Percentiles rank a stretch among this genome's conserved stretches.
Evolutionary conservation across 2,113 vertebrate species (phyloP).

Genomic region (Burhinus bistriatus): DNA sequence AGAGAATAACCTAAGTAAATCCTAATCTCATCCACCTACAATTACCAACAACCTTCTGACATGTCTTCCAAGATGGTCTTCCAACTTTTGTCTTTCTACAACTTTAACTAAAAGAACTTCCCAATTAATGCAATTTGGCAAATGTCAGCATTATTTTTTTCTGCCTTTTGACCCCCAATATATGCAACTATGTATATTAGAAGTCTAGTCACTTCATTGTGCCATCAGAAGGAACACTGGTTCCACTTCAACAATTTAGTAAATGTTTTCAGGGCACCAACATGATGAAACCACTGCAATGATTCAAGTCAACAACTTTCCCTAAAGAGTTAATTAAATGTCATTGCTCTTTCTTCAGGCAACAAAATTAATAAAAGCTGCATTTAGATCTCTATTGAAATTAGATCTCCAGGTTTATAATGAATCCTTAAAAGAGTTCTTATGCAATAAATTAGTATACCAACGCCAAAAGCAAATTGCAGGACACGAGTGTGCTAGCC

Average conservation of each 20-base stretch:
- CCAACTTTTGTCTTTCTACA: neutral
- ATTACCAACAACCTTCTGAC: neutral
- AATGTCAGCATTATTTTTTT: neutral
- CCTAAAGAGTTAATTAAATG: neutral
- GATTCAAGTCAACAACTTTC: neutral
- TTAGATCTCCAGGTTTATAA: neutral
- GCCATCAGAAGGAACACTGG: neutral
- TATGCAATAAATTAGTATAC: neutral
- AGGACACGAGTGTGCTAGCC: neutral
- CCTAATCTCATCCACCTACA: neutral
- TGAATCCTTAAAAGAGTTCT: neutral
- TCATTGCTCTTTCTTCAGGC: neutral
- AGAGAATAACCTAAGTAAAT: neutral
- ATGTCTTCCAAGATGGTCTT: neutral
- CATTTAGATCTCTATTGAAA: neutral
- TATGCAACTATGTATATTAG: neutral
- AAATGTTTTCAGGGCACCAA: neutral
- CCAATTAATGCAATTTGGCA: neutral
- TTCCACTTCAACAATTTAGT: neutral
- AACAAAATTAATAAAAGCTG: neutral
- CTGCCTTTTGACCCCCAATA: neutral
- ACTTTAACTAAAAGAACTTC: neutral
- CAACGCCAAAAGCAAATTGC: neutral
- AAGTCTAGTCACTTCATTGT: neutral
- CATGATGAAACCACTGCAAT: neutral